Evolutionary conservation across 2,113 vertebrate genomes (phyloP).

Genomic region (Campylorhamphus procurvoides): DNA sequence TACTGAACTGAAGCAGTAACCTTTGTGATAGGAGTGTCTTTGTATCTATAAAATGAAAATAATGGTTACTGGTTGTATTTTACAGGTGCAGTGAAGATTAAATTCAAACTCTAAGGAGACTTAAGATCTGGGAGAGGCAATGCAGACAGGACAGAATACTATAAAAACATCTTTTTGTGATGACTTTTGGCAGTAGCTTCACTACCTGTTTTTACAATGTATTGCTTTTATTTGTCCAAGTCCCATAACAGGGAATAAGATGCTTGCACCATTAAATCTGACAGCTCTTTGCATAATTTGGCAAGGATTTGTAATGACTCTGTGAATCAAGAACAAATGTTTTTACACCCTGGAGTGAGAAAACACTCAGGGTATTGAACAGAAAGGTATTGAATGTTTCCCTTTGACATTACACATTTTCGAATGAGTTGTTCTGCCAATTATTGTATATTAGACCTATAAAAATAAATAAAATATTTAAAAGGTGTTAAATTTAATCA

Average conservation of each 20-base stretch:
- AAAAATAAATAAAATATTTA: constrained; percentile 33
- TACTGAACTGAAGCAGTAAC: not conserved
- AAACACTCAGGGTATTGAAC: constrained; percentile 6
- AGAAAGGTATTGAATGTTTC: constrained; percentile 41
- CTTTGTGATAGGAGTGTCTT: accelerated
- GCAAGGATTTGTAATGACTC: not conserved
- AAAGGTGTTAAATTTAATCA: constrained; percentile 28
- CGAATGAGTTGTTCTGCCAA: constrained; percentile 21
- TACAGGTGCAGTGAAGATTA: not conserved
- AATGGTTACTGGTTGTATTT: not conserved
- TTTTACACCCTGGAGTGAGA: constrained; percentile 40
- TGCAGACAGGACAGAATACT: not conserved
- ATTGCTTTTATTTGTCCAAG: constrained; percentile 28
- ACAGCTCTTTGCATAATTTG: constrained; percentile 39
- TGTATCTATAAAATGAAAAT: not conserved
- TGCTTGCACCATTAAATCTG: not conserved
- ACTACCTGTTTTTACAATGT: not conserved
- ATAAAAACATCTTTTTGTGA: not conserved
- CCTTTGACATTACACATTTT: not conserved
- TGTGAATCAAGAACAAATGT: constrained; percentile 41
- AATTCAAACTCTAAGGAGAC: not conserved
- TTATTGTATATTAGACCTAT: constrained; percentile 17
- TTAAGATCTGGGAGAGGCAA: not conserved
- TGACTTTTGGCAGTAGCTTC: not conserved
- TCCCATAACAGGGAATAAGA: not conserved